Evolutionary conservation across 2,888 invertebrate genomes (phyloP), one percentile per base, ranked within the genome.

Genomic region (Archaeoteleia sp.): DNA sequence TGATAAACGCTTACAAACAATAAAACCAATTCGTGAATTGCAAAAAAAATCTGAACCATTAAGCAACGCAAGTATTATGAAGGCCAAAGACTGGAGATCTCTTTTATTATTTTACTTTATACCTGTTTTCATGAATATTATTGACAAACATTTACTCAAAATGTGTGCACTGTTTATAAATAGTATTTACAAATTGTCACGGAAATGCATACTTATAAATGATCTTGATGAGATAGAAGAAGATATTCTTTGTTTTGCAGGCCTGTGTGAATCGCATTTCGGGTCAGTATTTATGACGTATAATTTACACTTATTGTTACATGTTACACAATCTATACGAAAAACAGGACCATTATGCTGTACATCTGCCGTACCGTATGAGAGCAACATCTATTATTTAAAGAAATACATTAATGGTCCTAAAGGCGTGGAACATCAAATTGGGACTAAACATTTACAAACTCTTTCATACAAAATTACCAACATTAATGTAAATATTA

Each of bases 291-390:
- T 53, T n/a, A 67, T 67, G 42, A 67, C 67, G 6, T 67, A 51
- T 35, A 67, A 62, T 29, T 8, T 67, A 8, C 62, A 62, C 15
- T 32, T 13, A 6, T 17, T 67, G 6, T 9, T 51, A 7, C 57
- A 67, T 45, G n/a, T 46, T 2, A 12, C 23, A 6, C 23, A 67
- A 15, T 54, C 53, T 15, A 62, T 62, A 7, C 8, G 30, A 10
- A 23, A 39, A 27, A 57, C 48, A 14, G 62, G 62, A 15, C 67
- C 67, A 34, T 25, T 62, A 13, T 67, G 51, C 53, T 15, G 40
- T 2, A 67, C 60, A 12, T 67, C 67, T 7, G 43, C 67, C 2
- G 54, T 55, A 25, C 45, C 55, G 6, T 67, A 43, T 27, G 61
- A 67, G 14, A 39, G 39, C 6, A 14, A n/a, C n/a, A n/a, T n/a